Conservation (phyloP, 1,140 invertebrate genomes). For the Hyposmocoma kahamanoa region DNA sequence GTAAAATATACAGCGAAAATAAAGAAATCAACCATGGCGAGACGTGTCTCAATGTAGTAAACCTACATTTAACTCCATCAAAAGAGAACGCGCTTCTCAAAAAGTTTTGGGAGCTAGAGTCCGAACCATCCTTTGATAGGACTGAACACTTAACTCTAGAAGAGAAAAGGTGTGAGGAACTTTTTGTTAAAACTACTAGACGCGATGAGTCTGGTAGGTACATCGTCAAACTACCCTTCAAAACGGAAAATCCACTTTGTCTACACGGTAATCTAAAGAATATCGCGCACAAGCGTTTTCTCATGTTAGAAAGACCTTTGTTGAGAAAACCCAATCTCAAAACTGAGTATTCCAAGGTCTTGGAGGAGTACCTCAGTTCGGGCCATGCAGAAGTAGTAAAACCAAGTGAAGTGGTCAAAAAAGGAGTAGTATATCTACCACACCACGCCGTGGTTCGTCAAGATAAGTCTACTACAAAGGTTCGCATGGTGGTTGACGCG, state of each 20-base stretch:
- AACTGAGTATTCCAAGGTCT: background rate
- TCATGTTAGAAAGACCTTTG: background rate
- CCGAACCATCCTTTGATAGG: constrained; percentile 6
- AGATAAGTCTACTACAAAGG: constrained; percentile 1
- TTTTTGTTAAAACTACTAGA: constrained; percentile 16
- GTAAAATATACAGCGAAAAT: background rate
- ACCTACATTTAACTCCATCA: background rate
- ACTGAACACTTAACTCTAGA: constrained; percentile 17
- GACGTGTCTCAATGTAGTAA: constrained; percentile 1
- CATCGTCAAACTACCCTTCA: constrained; percentile 10
- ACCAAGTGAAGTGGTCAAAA: background rate
- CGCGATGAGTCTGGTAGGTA: constrained; percentile 19
- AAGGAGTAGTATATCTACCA: constrained; percentile 1
- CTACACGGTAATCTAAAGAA: background rate
- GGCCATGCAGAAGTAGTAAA: background rate
- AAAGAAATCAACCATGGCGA: background rate
- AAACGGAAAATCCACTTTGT: background rate
- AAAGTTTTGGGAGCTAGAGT: constrained; percentile 29
- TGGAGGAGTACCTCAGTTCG: background rate
- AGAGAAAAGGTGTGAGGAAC: constrained; percentile 23
- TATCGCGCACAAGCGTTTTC: background rate
- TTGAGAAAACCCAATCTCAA: background rate
- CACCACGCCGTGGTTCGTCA: constrained; percentile 5
- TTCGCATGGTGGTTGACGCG: constrained; percentile 4
- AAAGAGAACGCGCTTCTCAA: constrained; percentile 19